Evolutionary conservation across 2,113 vertebrate species (phyloP), one percentile per base, ranked within the genome.

Genomic region (Garra rufa): DNA sequence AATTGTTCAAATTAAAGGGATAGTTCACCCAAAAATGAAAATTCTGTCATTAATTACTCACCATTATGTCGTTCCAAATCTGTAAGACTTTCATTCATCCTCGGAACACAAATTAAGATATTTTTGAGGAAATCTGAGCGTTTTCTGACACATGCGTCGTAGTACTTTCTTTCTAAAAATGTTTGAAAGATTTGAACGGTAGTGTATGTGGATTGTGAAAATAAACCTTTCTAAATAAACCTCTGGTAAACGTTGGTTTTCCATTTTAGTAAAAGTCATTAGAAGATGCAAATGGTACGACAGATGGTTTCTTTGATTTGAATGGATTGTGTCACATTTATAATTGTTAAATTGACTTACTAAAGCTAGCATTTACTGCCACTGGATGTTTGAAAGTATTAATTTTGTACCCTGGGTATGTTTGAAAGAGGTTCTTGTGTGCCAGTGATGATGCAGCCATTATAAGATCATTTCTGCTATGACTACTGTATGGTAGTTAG

Each of bases 401-500:
- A 9, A 13, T 59, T 10, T n/a, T 55, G 19, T 41, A n/a, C 75
- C 30, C 19, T 80, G 43, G 52, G 46, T 69, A 26, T 75, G 52
- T 55, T 48, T 44, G 46, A 38, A 48, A n/a, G 21, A 76, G 55
- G 8, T 67, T 14, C 15, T 63, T 71, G 21, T 50, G 63, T 80
- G 43, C 4, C 9, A 67, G 79, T 52, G 65, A 82, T 70, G 28
- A 70, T 70, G 28, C 43, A 69, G 24, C n/a, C 43, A 69, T 48
- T 81, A 50, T 81, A 67, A 70, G 10, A 70, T 26, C 1, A 83
- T 50, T 80, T 80, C 28, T 74, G 28, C 65, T 78, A 59, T n/a
- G 76, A 44, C 30, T 19, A 26, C 44, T n/a, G 9, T 61, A 55
- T 24, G 17, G 17, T 61, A 65, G 73, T 81, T 52, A 48, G 57